Percentiles rank a stretch among this genome's conserved stretches.
Evolutionary conservation across 2,888 invertebrate genomes (phyloP).

Genomic region (Pterostichus niger): DNA sequence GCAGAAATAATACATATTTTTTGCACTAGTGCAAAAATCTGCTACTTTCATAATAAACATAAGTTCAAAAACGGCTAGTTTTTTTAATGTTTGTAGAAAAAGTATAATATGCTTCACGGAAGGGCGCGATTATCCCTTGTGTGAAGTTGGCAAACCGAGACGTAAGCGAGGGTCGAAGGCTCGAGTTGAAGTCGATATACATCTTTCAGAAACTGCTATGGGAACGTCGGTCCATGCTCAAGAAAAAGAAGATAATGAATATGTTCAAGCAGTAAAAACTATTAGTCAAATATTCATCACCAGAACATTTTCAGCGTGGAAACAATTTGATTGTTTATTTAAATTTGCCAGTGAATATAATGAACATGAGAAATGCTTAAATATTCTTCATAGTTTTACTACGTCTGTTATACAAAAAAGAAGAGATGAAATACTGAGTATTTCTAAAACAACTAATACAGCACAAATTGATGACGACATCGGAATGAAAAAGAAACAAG

Average conservation of each 20-base stretch:
- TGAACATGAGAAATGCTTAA: conserved; percentile 78
- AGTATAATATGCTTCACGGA: too few species aligned
- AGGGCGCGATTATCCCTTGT: too few species aligned
- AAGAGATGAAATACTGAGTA: conserved; percentile 69
- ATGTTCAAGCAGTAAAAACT: conserved; percentile 85
- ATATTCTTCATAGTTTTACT: conserved; percentile 79
- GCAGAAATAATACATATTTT: too few species aligned
- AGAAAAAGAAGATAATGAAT: conserved; percentile 83
- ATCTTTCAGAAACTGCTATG: conserved; percentile 90
- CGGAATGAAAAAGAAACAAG: conserved; percentile 82
- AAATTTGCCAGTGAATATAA: conserved; percentile 81
- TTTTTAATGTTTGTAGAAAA: too few species aligned
- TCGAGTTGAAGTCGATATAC: too few species aligned
- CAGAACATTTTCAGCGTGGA: conserved; percentile 76
- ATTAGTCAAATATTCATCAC: conserved; percentile 73
- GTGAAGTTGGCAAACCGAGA: too few species aligned
- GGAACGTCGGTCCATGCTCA: conserved; percentile 88
- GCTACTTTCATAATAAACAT: too few species aligned
- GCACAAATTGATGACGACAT: conserved; percentile 69
- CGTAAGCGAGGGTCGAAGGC: too few species aligned
- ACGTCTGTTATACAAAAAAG: conserved; percentile 80
- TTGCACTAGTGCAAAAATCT: too few species aligned
- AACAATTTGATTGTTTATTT: conserved; percentile 77
- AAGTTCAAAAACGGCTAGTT: too few species aligned
- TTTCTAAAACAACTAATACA: conserved; percentile 9